phyloP scores from a whole-genome alignment of 2,113 vertebrate genomes.

The Nesogale talazaci region DNA sequence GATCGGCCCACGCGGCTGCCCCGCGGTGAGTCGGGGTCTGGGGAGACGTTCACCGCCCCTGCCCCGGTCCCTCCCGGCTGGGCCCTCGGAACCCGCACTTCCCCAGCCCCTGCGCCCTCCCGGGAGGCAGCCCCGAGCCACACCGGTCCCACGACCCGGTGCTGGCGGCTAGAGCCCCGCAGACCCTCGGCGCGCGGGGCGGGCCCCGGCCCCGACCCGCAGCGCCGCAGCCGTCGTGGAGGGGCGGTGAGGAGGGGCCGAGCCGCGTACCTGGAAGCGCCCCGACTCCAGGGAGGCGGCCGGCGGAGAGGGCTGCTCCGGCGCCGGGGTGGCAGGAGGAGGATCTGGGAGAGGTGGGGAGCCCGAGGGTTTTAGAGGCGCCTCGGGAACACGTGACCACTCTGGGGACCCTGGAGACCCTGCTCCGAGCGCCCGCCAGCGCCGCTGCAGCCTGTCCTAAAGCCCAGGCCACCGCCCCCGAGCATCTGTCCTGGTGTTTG shows the following conservation, averaged over 20 bases:
- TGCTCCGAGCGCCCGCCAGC: constrained; percentile 35
- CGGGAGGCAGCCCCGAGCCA: neutral
- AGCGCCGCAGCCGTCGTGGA: neutral
- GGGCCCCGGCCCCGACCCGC: neutral
- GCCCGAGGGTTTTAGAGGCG: constrained; percentile 44
- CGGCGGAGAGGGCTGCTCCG: neutral
- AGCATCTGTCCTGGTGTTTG: neutral
- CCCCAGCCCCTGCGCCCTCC: neutral
- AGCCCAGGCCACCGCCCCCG: neutral
- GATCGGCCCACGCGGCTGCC: neutral
- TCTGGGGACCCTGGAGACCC: constrained; percentile 63
- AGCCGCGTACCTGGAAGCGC: constrained; percentile 56
- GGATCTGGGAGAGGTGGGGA: constrained; percentile 41
- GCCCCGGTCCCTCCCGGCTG: neutral
- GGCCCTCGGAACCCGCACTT: neutral
- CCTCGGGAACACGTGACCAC: constrained; percentile 61
- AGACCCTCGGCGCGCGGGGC: neutral
- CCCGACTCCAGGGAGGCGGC: neutral
- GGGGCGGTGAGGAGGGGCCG: neutral
- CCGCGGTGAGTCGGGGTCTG: constrained; percentile 33
- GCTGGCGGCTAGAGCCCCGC: neutral
- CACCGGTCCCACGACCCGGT: neutral
- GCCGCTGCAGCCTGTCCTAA: neutral
- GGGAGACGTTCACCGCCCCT: neutral
- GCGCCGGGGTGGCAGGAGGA: constrained; percentile 12